Evolutionary conservation across 2,113 vertebrate species (phyloP).

Genomic region (Aegotheles bennettii): DNA sequence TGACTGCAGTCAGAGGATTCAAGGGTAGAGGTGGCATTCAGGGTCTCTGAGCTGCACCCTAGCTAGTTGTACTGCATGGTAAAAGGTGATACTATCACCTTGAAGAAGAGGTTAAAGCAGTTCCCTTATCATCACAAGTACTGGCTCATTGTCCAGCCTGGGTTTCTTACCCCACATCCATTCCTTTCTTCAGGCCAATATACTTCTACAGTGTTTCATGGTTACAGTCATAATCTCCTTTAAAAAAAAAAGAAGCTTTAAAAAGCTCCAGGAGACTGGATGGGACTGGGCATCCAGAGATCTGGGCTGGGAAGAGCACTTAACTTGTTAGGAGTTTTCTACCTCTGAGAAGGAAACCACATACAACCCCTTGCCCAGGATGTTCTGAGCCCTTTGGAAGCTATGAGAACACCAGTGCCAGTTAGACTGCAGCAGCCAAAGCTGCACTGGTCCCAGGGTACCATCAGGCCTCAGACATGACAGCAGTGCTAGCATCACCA

Average conservation of each 20-base stretch:
- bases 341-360: background rate
- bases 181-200: background rate
- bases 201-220: background rate
- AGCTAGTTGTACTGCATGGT: background rate
- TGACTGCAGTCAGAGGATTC: background rate
- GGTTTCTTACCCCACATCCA: background rate
- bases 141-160: background rate
- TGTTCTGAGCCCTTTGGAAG: background rate
- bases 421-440: background rate
- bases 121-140: background rate
- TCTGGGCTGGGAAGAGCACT: background rate
- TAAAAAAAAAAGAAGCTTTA: background rate
- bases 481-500: background rate
- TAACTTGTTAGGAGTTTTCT: background rate
- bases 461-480: background rate
- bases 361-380: background rate
- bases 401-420: too few relatives aligned
- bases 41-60: background rate
- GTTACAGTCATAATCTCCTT: background rate
- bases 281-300: background rate
- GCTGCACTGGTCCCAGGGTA: background rate
- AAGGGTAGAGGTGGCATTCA: background rate
- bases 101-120: background rate
- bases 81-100: background rate
- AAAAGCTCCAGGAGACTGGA: background rate